phyloP scores from a whole-genome alignment of 2,113 vertebrate genomes.

The Nettapus auritus region DNA sequence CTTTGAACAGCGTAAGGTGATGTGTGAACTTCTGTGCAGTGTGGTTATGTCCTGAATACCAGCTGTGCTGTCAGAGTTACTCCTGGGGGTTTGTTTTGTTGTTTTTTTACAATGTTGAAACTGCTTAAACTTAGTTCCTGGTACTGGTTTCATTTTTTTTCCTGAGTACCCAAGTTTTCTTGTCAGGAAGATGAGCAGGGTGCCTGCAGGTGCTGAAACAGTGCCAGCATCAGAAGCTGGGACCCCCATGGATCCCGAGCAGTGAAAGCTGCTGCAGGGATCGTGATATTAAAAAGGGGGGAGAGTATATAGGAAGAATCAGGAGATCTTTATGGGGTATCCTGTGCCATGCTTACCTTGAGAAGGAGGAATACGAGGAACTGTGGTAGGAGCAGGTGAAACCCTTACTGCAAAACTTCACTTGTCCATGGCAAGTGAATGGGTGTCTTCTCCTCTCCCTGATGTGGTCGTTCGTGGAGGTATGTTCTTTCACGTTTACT shows the following conservation, averaged over 20 bases:
- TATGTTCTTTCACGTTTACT: neutral
- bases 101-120: neutral
- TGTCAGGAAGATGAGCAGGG: neutral
- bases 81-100: neutral
- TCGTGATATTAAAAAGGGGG: accelerated
- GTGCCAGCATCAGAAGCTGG: neutral
- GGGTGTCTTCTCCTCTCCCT: accelerated
- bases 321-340: neutral
- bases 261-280: neutral
- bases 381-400: neutral
- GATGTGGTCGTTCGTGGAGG: neutral
- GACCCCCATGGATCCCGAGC: neutral
- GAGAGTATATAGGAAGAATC: neutral
- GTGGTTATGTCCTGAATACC: neutral
- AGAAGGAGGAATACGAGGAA: neutral
- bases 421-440: neutral
- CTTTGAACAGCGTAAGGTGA: neutral
- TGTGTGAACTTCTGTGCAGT: accelerated
- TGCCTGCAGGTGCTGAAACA: neutral
- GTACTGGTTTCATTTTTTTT: neutral
- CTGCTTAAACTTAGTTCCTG: neutral
- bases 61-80: accelerated
- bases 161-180: neutral
- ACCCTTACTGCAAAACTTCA: neutral
- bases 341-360: neutral